Base-by-base conservation (phyloP, 2,888 invertebrate species). In the Drosophila formosana region DNA sequence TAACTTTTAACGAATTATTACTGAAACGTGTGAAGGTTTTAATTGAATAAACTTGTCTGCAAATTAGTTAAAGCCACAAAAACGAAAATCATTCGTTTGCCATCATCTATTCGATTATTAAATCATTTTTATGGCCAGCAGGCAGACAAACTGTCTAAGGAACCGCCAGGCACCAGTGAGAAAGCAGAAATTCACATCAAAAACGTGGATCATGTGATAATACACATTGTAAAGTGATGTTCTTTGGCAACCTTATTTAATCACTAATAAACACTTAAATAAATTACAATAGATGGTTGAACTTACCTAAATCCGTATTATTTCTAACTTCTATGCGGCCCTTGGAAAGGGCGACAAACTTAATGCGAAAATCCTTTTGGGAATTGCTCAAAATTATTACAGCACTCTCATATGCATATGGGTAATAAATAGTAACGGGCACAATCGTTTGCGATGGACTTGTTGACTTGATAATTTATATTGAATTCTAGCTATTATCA, bases 31-130 rank as follows among this genome's bases (percentile, higher is more conserved):
- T 60, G 61, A 75, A 72, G 61, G 68, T 32, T 81, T 67, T 75
- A 80, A 81, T 79, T 66, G 64, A 60, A 43, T 26, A 78, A 82
- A 82, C 82, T 73, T 72, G 88, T 82, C 82, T 64, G 67, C 67
- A 72, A 83, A 88, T 84, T 88, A 84, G 87, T 80, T 68, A 69
- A 62, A 26, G 34, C 18, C 52, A 18, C 18, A 18, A 18, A 18
- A 65, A 71, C 66, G 53, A 78, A 79, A 60, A n/a, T 60, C 34
- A 39, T 47, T 34, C 26, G 41, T 30, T 72, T 32, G 68, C 61
- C 68, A 65, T 34, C 43, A 23, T 39, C 39, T 28, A 53, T 41
- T 25, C 39, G 1, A 55, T 53, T 32, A 46, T 56, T 67, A 30
- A 69, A 61, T 69, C 8, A 72, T 43, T 13, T 46, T 23, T 41